Conservation (phyloP, 2,113 vertebrate species). For the Gallinago undulata region DNA sequence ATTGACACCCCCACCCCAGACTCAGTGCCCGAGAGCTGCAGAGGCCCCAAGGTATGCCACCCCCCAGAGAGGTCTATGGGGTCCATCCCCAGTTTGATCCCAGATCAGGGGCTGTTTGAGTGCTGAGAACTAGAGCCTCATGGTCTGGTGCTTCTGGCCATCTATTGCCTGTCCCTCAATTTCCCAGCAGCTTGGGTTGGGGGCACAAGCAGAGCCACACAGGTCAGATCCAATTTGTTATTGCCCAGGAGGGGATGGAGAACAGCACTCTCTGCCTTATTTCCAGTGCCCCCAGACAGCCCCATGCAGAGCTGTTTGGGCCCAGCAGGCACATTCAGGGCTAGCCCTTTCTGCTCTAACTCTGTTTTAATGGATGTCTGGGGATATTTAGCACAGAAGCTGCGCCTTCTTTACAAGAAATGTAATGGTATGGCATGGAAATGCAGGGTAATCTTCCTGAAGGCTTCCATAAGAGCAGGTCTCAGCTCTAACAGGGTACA, state of each 20-base stretch:
- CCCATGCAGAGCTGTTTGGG: neutral
- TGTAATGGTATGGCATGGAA: neutral
- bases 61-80: neutral
- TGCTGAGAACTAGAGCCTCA: neutral
- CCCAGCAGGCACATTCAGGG: neutral
- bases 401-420: neutral
- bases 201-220: neutral
- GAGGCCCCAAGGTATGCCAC: neutral
- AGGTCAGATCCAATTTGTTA: neutral
- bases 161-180: neutral
- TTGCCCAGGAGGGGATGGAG: neutral
- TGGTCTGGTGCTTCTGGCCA: neutral
- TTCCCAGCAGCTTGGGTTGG: neutral
- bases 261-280: neutral
- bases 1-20: no score
- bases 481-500: neutral
- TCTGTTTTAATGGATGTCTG: neutral
- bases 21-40: neutral
- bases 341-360: neutral
- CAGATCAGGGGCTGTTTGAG: no score
- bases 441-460: neutral
- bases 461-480: neutral
- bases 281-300: neutral
- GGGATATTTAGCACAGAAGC: neutral
- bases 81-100: neutral